Evolutionary conservation across 2,888 invertebrate species (phyloP).

Genomic region (Zele albiditarsus): DNA sequence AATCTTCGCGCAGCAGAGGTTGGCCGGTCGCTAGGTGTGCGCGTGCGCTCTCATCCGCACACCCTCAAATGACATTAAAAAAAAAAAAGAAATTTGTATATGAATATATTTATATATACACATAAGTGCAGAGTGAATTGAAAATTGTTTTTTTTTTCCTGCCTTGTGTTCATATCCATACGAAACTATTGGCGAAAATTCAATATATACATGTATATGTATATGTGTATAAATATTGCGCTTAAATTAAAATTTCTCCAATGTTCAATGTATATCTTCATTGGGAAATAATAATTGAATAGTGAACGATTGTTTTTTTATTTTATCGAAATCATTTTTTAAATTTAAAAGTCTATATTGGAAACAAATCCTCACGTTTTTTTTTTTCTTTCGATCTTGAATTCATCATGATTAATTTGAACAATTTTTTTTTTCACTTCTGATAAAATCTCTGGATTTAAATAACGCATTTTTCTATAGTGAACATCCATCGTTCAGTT

Average conservation of each 20-base stretch:
- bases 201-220: not conserved
- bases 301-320: too few species aligned
- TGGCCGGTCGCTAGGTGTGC: constrained; percentile 51
- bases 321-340: too few species aligned
- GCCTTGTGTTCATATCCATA: constrained; percentile 38
- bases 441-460: too few species aligned
- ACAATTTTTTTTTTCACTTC: too few species aligned
- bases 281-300: too few species aligned
- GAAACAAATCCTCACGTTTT: too few species aligned
- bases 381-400: too few species aligned
- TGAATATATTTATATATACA: not conserved
- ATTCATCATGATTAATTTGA: too few species aligned
- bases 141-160: constrained; percentile 47
- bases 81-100: constrained; percentile 10
- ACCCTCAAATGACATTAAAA: constrained; percentile 22
- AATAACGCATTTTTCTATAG: too few species aligned
- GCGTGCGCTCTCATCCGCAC: constrained; percentile 24
- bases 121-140: constrained; percentile 43
- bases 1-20: constrained; percentile 54
- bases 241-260: not conserved
- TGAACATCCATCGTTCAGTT: too few species aligned
- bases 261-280: not conserved
- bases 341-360: too few species aligned
- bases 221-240: not conserved
- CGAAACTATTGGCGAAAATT: not conserved